Evolutionary conservation across 1,140 invertebrate species (phyloP).

Genomic region (Polyergus mexicanus): DNA sequence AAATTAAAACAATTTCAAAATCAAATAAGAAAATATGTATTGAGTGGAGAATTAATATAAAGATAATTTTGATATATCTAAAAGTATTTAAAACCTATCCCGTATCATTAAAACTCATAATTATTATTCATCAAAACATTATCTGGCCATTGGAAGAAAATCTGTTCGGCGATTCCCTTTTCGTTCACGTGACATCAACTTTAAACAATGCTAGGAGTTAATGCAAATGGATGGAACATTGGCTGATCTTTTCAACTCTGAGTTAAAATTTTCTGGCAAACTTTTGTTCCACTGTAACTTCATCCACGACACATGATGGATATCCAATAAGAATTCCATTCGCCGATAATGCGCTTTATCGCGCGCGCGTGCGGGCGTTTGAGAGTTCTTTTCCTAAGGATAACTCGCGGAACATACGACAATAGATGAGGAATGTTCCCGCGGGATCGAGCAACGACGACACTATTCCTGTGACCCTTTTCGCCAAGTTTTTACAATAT

Average conservation of each 20-base stretch:
- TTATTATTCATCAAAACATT: not conserved
- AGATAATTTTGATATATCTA: not conserved
- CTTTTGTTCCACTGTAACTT: slow-evolving; percentile 50
- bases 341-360: not conserved
- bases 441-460: slow-evolving; percentile 2
- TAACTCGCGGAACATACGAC: slow-evolving; percentile 42
- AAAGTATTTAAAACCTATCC: not conserved
- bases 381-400: not conserved
- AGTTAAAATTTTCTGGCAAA: not conserved
- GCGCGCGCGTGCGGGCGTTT: not conserved
- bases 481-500: slow-evolving; percentile 49
- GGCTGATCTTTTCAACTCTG: slow-evolving; percentile 11
- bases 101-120: not conserved
- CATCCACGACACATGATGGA: slow-evolving; percentile 39
- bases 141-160: not conserved
- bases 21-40: not conserved
- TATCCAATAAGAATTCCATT: slow-evolving; percentile 48
- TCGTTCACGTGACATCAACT: not conserved
- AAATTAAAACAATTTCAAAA: not conserved
- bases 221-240: slow-evolving; percentile 28
- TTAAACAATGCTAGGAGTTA: slow-evolving; percentile 24
- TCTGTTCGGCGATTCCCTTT: not conserved
- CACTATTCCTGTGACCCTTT: slow-evolving; percentile 17
- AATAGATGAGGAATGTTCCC: slow-evolving; percentile 31
- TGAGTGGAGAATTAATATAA: not conserved